A percentile compares a stretch with the other conserved stretches of the same genome.
These are phyloP conservation scores for Linyphia triangularis DNA, from an alignment of 2,888 invertebrate species.

Conservation along the genomic window DNA sequence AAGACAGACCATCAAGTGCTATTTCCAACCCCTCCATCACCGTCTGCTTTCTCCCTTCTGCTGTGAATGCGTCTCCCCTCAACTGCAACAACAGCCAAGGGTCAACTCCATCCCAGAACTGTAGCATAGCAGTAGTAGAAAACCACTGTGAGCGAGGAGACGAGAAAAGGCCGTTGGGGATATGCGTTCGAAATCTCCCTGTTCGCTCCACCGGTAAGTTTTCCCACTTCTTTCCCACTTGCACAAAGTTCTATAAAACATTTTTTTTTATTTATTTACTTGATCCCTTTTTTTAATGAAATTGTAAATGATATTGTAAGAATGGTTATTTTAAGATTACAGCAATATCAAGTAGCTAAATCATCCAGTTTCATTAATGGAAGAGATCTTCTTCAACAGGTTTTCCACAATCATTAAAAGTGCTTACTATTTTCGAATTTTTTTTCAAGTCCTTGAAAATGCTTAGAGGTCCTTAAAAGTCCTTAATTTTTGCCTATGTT, in stretches of 20 bases:
- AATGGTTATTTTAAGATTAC: too few species aligned
- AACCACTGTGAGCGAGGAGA: conserved; percentile 82
- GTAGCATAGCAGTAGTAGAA: conserved; percentile 36
- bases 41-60: conserved; percentile 63
- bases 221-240: too few species aligned
- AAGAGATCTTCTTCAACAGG: too few species aligned
- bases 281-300: background rate
- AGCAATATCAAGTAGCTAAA: too few species aligned
- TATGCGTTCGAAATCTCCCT: conserved; percentile 94
- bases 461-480: too few species aligned
- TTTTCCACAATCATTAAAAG: too few species aligned
- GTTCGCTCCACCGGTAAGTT: conserved; percentile 85
- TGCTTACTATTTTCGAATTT: too few species aligned
- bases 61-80: conserved; percentile 60
- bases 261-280: background rate
- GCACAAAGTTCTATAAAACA: too few species aligned
- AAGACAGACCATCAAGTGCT: conserved; percentile 76
- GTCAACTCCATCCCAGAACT: conserved; percentile 53
- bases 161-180: conserved; percentile 89
- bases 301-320: background rate
- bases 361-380: too few species aligned
- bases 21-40: conserved; percentile 78
- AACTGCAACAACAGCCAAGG: conserved; percentile 63
- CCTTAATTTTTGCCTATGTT: too few species aligned
- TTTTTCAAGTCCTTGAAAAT: too few species aligned